A percentile compares a stretch with the other conserved stretches of the same genome.
These are phyloP conservation scores for Heteromurus nitidus DNA, from an alignment of 2,888 invertebrate genomes.

Conservation along the genomic window DNA sequence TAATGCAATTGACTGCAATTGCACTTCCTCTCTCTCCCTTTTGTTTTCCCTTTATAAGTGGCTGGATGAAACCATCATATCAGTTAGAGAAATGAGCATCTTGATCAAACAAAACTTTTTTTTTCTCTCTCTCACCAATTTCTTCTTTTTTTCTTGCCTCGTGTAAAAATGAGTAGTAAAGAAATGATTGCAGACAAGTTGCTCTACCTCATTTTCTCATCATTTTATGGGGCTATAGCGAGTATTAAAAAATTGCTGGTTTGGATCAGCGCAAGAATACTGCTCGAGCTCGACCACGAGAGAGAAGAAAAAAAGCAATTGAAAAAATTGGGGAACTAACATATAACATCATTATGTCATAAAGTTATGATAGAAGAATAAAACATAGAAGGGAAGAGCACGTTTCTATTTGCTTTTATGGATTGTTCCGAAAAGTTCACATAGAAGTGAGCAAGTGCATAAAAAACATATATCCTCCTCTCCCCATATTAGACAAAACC, in stretches of 20 bases:
- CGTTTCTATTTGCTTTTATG: too few relatives aligned
- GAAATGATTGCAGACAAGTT: neutral
- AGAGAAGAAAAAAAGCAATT: neutral
- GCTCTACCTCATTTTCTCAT: slow-evolving; percentile 24
- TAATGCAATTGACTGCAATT: slow-evolving; percentile 32
- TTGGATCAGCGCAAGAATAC: slow-evolving; percentile 17
- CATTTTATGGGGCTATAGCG: slow-evolving; percentile 22
- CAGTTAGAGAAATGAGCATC: too few relatives aligned
- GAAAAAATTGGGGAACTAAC: slow-evolving; percentile 23
- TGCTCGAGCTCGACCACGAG: slow-evolving; percentile 25
- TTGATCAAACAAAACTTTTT: slow-evolving; percentile 23
- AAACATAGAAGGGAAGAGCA: slow-evolving; percentile 4
- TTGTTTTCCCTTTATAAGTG: slow-evolving; percentile 7
- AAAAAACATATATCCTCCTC: too few relatives aligned
- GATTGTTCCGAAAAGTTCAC: too few relatives aligned
- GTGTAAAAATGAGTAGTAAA: neutral
- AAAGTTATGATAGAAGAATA: slow-evolving; percentile 37
- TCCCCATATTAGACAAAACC: too few relatives aligned
- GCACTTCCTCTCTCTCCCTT: slow-evolving; percentile 28
- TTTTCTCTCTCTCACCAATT: slow-evolving; percentile 10
- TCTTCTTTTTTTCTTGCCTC: too few relatives aligned
- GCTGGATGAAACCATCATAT: slow-evolving; percentile 23
- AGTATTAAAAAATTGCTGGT: slow-evolving; percentile 25
- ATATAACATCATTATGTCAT: slow-evolving; percentile 46
- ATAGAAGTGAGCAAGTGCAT: too few relatives aligned